Conservation (phyloP, 2,888 invertebrate species). For the Ctena decussata region DNA sequence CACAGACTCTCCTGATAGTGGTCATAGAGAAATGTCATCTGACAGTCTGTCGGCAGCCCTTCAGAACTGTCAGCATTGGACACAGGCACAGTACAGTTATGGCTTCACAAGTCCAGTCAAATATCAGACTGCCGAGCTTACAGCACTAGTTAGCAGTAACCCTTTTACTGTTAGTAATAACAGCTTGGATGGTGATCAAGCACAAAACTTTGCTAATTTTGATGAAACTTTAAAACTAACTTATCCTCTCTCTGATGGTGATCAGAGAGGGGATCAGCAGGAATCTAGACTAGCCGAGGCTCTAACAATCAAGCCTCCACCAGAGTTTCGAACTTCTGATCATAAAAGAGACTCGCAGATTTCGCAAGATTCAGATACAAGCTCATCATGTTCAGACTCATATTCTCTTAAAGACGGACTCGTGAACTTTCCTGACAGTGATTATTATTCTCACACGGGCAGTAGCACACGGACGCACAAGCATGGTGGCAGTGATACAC, state of each 20-base stretch:
- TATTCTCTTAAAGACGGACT: conserved; percentile 65
- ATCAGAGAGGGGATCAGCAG: conserved; percentile 67
- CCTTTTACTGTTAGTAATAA: conserved; percentile 71
- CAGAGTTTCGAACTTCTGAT: conserved; percentile 74
- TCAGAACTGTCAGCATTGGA: conserved; percentile 76
- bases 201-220: conserved; percentile 58
- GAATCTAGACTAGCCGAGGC: conserved; percentile 68
- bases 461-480: conserved; percentile 64
- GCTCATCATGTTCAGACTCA: conserved; percentile 64
- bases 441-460: conserved; percentile 78
- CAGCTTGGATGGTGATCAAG: conserved; percentile 56
- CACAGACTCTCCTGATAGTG: conserved; percentile 86
- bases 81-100: conserved; percentile 66
- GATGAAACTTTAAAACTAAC: conserved; percentile 68
- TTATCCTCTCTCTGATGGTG: conserved; percentile 65
- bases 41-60: conserved; percentile 77
- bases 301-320: conserved; percentile 81
- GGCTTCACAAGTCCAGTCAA: conserved; percentile 63
- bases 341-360: conserved; percentile 67
- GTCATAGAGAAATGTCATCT: conserved; percentile 86
- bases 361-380: conserved; percentile 69
- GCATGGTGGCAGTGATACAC: conserved; percentile 20
- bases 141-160: conserved; percentile 71
- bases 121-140: conserved; percentile 64
- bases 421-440: conserved; percentile 73